phyloP scores from a whole-genome alignment of 2,113 vertebrate genomes.

The Alethe castanea region DNA sequence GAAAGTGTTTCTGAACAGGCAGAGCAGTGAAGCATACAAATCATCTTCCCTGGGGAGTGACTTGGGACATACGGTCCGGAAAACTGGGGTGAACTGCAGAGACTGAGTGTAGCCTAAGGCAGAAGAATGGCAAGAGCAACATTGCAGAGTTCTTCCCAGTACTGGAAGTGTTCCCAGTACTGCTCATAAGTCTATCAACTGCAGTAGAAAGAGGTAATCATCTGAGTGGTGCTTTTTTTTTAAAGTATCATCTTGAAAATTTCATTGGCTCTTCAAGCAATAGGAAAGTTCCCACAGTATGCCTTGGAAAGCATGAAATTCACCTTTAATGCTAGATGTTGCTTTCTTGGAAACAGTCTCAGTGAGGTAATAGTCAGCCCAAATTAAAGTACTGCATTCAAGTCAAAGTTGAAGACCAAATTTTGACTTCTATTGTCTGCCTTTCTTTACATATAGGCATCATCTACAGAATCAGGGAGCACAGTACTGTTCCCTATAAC shows the following conservation, averaged over 20 bases:
- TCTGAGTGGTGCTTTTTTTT: background rate
- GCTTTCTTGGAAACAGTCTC: background rate
- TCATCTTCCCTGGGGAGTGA: background rate
- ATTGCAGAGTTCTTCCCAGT: background rate
- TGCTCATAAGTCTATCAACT: background rate
- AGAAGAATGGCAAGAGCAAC: background rate
- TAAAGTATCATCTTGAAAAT: background rate
- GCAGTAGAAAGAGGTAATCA: background rate
- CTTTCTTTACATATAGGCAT: background rate
- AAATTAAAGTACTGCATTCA: background rate
- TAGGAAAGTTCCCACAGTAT: background rate
- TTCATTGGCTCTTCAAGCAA: background rate
- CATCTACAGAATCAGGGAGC: background rate
- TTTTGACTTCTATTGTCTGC: background rate
- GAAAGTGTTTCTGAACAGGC: background rate
- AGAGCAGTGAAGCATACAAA: background rate
- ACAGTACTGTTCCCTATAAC: background rate
- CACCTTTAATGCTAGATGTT: background rate
- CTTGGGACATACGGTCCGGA: fast-evolving
- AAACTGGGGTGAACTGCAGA: background rate
- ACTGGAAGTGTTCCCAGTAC: background rate
- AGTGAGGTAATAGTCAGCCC: background rate
- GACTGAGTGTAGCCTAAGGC: background rate
- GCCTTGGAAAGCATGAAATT: background rate
- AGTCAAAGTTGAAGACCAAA: background rate